These are phyloP conservation scores for Asbolus verrucosus DNA, from an alignment of 1,140 invertebrate genomes.

Conservation along the genomic window DNA sequence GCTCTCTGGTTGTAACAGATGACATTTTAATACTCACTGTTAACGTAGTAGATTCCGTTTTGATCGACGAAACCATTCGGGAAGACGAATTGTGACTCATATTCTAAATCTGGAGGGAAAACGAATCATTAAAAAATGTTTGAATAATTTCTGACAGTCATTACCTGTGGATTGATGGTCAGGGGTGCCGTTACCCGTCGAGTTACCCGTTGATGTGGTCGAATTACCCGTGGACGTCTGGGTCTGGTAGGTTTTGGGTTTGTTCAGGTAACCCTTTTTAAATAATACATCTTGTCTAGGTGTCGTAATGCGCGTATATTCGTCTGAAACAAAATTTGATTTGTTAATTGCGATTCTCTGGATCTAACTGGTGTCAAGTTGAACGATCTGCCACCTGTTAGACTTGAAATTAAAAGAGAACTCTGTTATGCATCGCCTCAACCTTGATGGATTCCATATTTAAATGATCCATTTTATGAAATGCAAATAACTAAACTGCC, in stretches of 20 bases:
- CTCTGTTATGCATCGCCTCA: too few relatives aligned
- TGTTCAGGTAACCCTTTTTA: conserved; percentile 77
- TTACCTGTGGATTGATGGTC: conserved; percentile 64
- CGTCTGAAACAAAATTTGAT: conserved; percentile 69
- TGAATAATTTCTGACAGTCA: background rate
- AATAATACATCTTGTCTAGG: conserved; percentile 79
- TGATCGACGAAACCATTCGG: conserved; percentile 65
- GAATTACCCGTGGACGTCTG: conserved; percentile 63
- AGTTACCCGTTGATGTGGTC: conserved; percentile 63
- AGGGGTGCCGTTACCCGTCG: conserved; percentile 64
- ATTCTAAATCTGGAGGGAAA: conserved; percentile 62
- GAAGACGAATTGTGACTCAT: conserved; percentile 64
- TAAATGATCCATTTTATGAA: too few relatives aligned
- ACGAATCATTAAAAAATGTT: too few relatives aligned
- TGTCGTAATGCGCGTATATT: conserved; percentile 78
- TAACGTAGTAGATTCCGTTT: conserved; percentile 66
- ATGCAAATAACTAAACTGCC: too few relatives aligned
- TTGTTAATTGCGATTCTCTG: too few relatives aligned
- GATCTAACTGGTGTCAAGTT: too few relatives aligned
- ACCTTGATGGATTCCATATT: too few relatives aligned
- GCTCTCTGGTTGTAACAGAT: too few relatives aligned
- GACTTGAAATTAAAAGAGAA: too few relatives aligned
- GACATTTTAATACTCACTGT: conserved; percentile 60
- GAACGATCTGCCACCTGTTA: too few relatives aligned
- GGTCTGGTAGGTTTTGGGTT: conserved; percentile 68